These are phyloP conservation scores for Pseudomyrmex pallidus DNA, from an alignment of 1,140 invertebrate genomes.

Conservation along the genomic window DNA sequence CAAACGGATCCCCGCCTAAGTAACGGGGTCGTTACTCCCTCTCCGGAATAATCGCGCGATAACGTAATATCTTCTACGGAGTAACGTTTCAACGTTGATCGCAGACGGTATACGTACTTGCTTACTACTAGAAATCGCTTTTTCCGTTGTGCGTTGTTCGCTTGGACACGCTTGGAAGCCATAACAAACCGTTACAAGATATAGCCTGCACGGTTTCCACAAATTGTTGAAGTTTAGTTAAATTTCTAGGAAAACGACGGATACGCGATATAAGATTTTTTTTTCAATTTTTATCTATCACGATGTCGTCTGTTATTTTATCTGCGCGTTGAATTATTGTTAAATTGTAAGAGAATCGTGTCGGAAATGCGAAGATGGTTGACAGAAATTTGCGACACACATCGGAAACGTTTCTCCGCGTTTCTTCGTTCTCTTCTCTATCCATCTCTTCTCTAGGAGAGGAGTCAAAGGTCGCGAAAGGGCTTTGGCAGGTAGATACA, in stretches of 20 bases:
- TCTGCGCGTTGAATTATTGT: background rate
- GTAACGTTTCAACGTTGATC: conserved; percentile 28
- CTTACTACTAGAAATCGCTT: conserved; percentile 19
- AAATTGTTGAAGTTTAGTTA: conserved; percentile 20
- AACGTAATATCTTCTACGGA: conserved; percentile 47
- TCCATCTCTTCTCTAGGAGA: conserved; percentile 48
- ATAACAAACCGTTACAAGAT: conserved; percentile 22
- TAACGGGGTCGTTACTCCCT: conserved; percentile 66
- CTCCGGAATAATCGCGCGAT: conserved; percentile 62
- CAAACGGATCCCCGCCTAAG: conserved; percentile 32
- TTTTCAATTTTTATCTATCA: background rate
- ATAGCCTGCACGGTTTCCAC: background rate
- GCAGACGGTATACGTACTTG: conserved; percentile 7
- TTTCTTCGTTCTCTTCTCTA: background rate
- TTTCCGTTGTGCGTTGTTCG: background rate
- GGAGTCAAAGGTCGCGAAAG: conserved; percentile 69
- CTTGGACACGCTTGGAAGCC: background rate
- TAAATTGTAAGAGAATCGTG: background rate
- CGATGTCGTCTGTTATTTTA: background rate
- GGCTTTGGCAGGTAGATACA: conserved; percentile 59
- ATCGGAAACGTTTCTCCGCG: background rate
- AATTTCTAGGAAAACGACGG: background rate
- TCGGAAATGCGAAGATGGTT: conserved; percentile 11
- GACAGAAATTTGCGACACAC: conserved; percentile 13
- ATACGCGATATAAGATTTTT: background rate